phyloP scores from a whole-genome alignment of 53 echinoderm and acorn worm genomes.

The Crossaster papposus region DNA sequence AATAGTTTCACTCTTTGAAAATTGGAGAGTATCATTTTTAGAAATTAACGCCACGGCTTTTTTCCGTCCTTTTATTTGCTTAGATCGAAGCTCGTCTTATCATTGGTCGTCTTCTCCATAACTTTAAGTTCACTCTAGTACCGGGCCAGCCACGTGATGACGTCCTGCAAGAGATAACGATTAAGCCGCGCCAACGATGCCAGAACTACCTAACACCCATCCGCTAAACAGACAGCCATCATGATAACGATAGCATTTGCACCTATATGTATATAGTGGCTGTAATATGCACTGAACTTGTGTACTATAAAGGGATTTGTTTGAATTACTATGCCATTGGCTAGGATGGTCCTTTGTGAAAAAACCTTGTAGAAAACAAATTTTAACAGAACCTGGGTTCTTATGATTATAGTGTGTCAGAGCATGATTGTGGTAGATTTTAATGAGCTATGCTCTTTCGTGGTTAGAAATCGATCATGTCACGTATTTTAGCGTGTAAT shows the following conservation, averaged over 20 bases:
- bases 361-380: too few species aligned
- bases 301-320: too few species aligned
- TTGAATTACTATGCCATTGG: too few species aligned
- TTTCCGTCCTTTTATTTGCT: neutral
- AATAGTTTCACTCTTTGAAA: neutral
- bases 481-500: too few species aligned
- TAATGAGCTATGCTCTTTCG: too few species aligned
- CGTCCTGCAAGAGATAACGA: slow-evolving; percentile 57
- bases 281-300: too few species aligned
- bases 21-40: neutral
- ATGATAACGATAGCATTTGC: neutral
- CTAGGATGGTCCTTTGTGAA: too few species aligned
- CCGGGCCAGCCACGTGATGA: slow-evolving; percentile 36
- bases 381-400: too few species aligned
- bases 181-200: slow-evolving; percentile 62
- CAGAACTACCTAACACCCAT: slow-evolving; percentile 53
- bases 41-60: neutral
- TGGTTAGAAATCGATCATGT: too few species aligned
- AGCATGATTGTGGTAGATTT: too few species aligned
- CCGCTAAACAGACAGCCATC: neutral
- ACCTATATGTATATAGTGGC: too few species aligned
- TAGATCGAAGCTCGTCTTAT: slow-evolving; percentile 67
- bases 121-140: slow-evolving; percentile 57
- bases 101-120: slow-evolving; percentile 55
- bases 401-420: too few species aligned